A percentile compares a stretch with the other conserved stretches of the same genome.
Conservation (phyloP, 2,888 invertebrate species). For the Drosophila cracens region DNA sequence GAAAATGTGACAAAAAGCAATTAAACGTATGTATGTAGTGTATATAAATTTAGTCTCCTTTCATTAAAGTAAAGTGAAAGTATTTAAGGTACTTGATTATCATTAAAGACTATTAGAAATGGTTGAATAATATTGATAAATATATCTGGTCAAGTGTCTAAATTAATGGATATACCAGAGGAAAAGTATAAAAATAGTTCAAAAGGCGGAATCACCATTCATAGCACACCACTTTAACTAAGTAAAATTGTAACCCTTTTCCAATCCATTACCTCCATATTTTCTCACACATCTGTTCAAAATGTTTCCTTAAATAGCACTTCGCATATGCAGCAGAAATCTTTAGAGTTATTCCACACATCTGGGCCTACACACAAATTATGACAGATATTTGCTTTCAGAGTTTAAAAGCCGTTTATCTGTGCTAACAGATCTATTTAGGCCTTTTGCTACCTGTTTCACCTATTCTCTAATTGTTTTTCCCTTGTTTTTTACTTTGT, state of each 20-base stretch:
- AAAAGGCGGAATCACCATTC: not conserved
- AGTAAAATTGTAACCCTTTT: not conserved
- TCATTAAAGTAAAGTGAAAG: conserved; percentile 22
- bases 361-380: conserved; percentile 52
- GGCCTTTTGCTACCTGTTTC: conserved; percentile 57
- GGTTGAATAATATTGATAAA: not conserved
- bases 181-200: not conserved
- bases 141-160: not conserved
- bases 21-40: conserved; percentile 4
- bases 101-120: conserved; percentile 20
- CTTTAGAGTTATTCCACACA: conserved; percentile 16
- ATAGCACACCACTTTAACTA: not conserved
- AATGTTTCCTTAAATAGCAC: conserved; percentile 8
- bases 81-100: conserved; percentile 33
- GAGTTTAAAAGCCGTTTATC: conserved; percentile 57
- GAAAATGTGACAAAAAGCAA: conserved; percentile 33
- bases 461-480: conserved; percentile 54
- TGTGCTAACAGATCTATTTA: conserved; percentile 56
- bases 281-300: conserved; percentile 27
- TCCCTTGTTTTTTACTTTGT: conserved; percentile 5
- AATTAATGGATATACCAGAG: not conserved
- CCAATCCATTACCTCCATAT: not conserved
- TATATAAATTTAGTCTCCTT: conserved; percentile 14
- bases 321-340: conserved; percentile 17
- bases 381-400: conserved; percentile 63